These are phyloP conservation scores for Ianthella basta DNA, from an alignment of 37 sponge, comb jelly and placozoan species.

Conservation along the genomic window DNA sequence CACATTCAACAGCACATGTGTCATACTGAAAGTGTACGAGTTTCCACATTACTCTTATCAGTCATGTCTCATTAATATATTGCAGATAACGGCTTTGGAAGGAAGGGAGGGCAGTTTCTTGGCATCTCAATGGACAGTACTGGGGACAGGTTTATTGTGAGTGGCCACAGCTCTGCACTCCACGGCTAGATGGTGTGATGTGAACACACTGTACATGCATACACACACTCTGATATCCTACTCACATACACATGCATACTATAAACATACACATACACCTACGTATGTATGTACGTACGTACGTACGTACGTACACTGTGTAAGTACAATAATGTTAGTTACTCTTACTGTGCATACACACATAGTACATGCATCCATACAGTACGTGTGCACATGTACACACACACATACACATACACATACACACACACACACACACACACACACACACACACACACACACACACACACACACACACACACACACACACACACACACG, in stretches of 20 bases:
- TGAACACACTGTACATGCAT: too few relatives aligned
- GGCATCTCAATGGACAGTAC: slow-evolving; percentile 29
- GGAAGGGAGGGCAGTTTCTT: neutral
- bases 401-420: slow-evolving; percentile 15
- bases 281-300: neutral
- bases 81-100: neutral
- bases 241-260: neutral
- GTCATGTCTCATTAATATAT: neutral
- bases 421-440: slow-evolving; percentile 20
- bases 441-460: slow-evolving; percentile 8
- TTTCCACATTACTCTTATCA: neutral
- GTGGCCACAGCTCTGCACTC: neutral
- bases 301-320: neutral
- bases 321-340: neutral
- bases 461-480: slow-evolving; percentile 3
- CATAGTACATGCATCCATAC: too few relatives aligned
- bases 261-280: too few relatives aligned
- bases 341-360: too few relatives aligned
- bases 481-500: too few relatives aligned
- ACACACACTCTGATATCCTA: neutral
- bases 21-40: neutral
- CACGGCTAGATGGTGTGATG: too few relatives aligned
- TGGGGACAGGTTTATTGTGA: slow-evolving; percentile 32
- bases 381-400: neutral
- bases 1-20: neutral